Conservation (phyloP, 2,888 invertebrate genomes). For the Clusia tigrina region DNA sequence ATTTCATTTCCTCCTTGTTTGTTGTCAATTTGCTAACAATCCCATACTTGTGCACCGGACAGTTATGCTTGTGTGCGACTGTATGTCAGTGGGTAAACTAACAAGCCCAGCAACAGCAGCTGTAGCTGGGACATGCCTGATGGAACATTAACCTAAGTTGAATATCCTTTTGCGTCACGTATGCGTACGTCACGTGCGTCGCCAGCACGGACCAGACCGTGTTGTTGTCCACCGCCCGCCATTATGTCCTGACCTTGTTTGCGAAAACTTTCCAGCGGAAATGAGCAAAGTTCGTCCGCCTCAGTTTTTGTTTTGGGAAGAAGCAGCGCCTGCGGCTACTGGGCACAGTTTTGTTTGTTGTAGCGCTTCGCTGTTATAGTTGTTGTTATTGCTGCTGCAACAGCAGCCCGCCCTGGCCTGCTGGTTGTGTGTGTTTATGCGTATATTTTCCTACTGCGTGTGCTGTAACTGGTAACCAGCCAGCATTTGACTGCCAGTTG, state of each 20-base stretch:
- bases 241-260: conserved; percentile 24
- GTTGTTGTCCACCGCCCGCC: neutral
- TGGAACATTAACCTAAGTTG: neutral
- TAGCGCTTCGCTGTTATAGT: neutral
- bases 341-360: neutral
- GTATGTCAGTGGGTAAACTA: neutral
- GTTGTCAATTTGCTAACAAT: conserved; percentile 10
- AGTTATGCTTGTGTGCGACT: neutral
- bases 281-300: conserved; percentile 28
- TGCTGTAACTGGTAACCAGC: too few relatives aligned
- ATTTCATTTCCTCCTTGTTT: conserved; percentile 9
- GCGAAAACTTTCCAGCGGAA: conserved; percentile 27
- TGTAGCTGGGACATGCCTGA: neutral
- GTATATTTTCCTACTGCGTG: too few relatives aligned
- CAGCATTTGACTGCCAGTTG: too few relatives aligned
- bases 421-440: too few relatives aligned
- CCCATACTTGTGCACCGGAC: conserved; percentile 1
- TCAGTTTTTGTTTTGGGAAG: conserved; percentile 18
- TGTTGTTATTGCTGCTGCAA: conserved; percentile 4
- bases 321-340: neutral
- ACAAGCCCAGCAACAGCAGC: neutral
- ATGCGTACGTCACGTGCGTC: neutral
- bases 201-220: neutral
- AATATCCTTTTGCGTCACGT: conserved; percentile 6
- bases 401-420: too few relatives aligned